These are phyloP conservation scores for Lepilemur ruficaudatus DNA, from an alignment of 2,797 vertebrate species.

Conservation along the genomic window DNA sequence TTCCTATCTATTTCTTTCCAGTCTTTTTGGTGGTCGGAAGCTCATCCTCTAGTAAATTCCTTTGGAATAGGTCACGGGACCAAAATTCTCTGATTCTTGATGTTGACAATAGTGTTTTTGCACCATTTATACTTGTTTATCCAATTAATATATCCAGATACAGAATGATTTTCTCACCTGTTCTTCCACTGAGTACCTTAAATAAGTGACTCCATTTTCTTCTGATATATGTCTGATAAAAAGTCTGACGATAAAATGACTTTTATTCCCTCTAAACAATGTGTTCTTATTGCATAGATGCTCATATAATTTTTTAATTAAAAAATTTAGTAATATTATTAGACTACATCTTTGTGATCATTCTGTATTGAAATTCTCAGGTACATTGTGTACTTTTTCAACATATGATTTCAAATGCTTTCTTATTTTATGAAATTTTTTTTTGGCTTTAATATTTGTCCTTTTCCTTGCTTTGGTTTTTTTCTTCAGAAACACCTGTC, in stretches of 20 bases:
- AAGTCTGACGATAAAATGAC: neutral
- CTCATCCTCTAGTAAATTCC: neutral
- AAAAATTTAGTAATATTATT: neutral
- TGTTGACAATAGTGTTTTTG: neutral
- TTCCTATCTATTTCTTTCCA: neutral
- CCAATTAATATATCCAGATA: neutral
- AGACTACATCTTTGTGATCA: neutral
- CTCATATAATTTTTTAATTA: neutral
- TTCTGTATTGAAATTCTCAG: neutral
- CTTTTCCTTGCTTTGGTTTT: neutral
- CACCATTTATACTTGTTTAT: neutral
- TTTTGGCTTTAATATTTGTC: neutral
- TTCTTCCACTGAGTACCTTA: neutral
- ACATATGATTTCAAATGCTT: neutral
- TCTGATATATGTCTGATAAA: neutral
- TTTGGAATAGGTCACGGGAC: neutral
- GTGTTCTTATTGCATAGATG: neutral
- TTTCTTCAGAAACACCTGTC: neutral
- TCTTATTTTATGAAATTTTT: neutral
- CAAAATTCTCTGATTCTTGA: neutral
- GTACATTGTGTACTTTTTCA: neutral
- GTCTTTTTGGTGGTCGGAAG: neutral
- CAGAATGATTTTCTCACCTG: neutral
- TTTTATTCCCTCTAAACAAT: neutral
- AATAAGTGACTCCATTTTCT: neutral